These are phyloP conservation scores for Strix aluco DNA, from an alignment of 2,113 vertebrate species.

Conservation along the genomic window DNA sequence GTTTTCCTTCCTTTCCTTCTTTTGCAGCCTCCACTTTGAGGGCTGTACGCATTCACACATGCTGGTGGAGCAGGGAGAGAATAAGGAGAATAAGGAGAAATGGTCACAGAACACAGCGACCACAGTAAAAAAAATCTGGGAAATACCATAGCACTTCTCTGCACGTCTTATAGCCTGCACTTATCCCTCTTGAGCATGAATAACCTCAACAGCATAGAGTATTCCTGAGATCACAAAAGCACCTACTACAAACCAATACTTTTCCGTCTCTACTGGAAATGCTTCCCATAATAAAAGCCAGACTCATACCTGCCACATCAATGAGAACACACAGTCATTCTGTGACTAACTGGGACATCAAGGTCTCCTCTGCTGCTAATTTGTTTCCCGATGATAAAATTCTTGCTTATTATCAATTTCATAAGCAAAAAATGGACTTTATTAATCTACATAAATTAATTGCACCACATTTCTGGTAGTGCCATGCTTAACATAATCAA, in stretches of 20 bases:
- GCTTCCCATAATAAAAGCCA: neutral
- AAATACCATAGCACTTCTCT: neutral
- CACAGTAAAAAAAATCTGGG: neutral
- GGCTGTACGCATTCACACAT: fast-evolving
- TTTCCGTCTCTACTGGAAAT: constrained; percentile 10
- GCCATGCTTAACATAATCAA: neutral
- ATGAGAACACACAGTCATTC: neutral
- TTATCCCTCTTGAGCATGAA: neutral
- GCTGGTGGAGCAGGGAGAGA: neutral
- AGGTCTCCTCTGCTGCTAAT: neutral
- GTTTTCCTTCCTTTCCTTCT: neutral
- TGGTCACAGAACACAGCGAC: fast-evolving
- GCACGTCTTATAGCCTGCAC: neutral
- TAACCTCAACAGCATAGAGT: neutral
- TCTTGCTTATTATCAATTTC: neutral
- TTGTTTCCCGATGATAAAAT: neutral
- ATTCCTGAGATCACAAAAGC: neutral
- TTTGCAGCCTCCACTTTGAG: neutral
- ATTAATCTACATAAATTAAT: neutral
- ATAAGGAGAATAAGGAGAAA: neutral
- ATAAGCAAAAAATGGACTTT: neutral
- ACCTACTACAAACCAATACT: neutral
- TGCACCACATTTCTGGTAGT: neutral
- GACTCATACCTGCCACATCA: constrained; percentile 3
- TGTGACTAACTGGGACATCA: constrained; percentile 26